Conservation (phyloP, 2,888 invertebrate species). For the Cephonodes hylas region DNA sequence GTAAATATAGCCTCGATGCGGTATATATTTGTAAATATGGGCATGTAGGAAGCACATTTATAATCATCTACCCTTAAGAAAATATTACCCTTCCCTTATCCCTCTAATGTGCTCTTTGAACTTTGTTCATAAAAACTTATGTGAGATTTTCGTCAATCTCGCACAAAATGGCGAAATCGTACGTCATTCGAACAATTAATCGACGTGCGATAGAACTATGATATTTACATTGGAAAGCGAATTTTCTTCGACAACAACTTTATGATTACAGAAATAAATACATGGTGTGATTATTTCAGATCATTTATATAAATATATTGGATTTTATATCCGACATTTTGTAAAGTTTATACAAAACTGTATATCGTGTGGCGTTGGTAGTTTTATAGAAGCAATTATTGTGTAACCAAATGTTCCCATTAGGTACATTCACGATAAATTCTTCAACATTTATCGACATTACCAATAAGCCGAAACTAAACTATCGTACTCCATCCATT, state of each 20-base stretch:
- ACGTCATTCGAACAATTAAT: background rate
- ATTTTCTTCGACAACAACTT: background rate
- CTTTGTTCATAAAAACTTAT: background rate
- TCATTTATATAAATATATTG: background rate
- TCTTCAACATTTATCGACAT: background rate
- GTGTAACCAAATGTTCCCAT: background rate
- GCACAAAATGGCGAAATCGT: background rate
- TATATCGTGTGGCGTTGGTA: no score
- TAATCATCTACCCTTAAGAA: background rate
- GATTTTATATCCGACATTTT: background rate
- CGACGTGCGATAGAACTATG: background rate
- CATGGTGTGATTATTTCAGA: background rate
- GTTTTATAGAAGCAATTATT: background rate
- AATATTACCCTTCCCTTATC: background rate
- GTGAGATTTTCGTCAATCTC: background rate
- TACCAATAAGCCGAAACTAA: background rate
- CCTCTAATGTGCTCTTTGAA: background rate
- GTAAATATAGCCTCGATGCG: constrained; percentile 19
- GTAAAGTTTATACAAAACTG: background rate
- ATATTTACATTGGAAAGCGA: background rate
- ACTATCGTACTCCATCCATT: background rate
- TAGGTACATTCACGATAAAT: background rate
- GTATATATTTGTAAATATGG: constrained; percentile 17
- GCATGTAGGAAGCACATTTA: constrained; percentile 10
- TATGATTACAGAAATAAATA: background rate